Percentiles rank a stretch among this genome's conserved stretches.
These are phyloP conservation scores for Marcusenius ussheri DNA, from an alignment of 2,113 vertebrate species.

Conservation along the genomic window DNA sequence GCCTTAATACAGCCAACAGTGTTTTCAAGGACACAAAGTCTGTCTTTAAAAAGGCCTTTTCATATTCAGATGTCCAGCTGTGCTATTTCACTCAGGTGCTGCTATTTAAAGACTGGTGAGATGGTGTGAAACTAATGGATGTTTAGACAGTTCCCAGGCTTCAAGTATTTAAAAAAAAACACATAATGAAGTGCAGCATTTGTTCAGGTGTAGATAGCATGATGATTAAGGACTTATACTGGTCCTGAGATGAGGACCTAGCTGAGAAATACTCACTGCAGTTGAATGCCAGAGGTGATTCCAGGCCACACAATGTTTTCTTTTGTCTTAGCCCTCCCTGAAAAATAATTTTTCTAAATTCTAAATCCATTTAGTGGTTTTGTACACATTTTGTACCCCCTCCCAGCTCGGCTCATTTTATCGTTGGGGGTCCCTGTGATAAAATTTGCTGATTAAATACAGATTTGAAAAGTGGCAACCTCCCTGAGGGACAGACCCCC, in stretches of 20 bases:
- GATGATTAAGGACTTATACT: neutral
- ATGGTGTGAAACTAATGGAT: neutral
- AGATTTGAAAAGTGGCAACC: neutral
- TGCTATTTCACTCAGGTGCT: neutral
- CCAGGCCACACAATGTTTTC: neutral
- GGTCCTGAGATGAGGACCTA: neutral
- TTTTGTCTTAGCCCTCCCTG: neutral
- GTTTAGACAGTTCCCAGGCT: neutral
- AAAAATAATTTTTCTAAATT: neutral
- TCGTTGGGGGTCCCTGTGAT: neutral
- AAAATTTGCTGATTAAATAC: neutral
- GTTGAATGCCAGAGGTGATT: neutral
- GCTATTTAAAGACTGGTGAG: neutral
- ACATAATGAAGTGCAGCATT: neutral
- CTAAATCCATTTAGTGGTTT: neutral
- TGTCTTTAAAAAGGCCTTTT: neutral
- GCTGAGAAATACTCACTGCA: neutral
- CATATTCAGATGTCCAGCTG: neutral
- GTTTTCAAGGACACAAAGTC: neutral
- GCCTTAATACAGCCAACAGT: neutral
- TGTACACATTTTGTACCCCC: neutral
- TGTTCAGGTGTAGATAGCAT: neutral
- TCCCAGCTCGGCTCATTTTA: neutral
- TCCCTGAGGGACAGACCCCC: neutral
- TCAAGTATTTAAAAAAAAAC: neutral